A percentile compares a stretch with the other conserved stretches of the same genome.
Conservation (phyloP, 2,888 invertebrate species). For the Conus canariensis region DNA sequence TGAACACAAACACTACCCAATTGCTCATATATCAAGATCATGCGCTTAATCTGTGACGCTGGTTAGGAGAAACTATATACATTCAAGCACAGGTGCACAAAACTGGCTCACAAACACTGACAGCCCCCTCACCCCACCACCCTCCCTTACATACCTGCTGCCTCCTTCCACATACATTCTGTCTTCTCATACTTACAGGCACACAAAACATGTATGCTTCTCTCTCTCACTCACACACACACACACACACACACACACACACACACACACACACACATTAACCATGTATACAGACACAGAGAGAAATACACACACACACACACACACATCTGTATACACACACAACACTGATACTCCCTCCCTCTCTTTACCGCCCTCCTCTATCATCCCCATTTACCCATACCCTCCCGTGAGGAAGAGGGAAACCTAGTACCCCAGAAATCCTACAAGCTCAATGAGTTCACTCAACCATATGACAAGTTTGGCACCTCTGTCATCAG, state of each 20-base stretch:
- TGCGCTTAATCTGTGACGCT: no score
- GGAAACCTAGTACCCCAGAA: not conserved
- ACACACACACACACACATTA: not conserved
- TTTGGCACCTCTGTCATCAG: not conserved
- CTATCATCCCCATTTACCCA: not conserved
- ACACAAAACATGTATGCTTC: no score
- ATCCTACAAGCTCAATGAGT: not conserved
- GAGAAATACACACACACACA: not conserved
- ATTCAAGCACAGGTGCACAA: no score
- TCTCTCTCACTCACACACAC: not conserved
- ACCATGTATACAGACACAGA: not conserved
- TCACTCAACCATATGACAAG: not conserved
- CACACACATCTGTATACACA: not conserved
- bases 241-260: constrained; percentile 12
- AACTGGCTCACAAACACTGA: no score
- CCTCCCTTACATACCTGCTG: no score
- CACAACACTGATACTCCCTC: not conserved
- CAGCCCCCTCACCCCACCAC: no score
- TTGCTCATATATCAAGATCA: no score
- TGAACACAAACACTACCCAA: no score
- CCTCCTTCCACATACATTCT: no score
- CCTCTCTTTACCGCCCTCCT: not conserved
- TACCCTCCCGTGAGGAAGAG: not conserved
- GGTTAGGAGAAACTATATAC: no score
- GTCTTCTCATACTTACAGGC: no score